These are phyloP conservation scores for Danio kyathit DNA, from an alignment of 2,797 vertebrate species.

Conservation along the genomic window DNA sequence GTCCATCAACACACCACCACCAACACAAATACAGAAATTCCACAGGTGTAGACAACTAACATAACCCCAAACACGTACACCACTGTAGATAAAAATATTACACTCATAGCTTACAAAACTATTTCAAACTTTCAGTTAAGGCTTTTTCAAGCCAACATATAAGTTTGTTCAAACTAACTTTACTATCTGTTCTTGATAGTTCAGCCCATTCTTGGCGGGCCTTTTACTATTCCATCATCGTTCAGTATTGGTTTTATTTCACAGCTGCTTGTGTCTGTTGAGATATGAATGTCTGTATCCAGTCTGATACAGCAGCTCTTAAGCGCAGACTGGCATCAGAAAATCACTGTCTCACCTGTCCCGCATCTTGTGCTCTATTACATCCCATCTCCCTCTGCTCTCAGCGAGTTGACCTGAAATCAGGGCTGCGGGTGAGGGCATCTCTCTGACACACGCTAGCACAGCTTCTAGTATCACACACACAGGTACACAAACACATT, in stretches of 20 bases:
- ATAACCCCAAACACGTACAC: too few species aligned
- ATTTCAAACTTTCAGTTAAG: too few species aligned
- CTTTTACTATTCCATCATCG: background rate
- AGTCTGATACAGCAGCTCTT: background rate
- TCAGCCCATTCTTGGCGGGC: too few species aligned
- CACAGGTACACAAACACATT: constrained; percentile 31
- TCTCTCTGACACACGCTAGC: constrained; percentile 38
- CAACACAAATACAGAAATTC: too few species aligned
- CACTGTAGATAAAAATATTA: too few species aligned
- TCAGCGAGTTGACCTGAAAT: constrained; percentile 41
- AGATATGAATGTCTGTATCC: background rate
- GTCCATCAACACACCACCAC: too few species aligned
- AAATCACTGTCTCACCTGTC: background rate
- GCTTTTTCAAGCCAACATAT: too few species aligned
- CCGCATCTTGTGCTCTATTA: background rate
- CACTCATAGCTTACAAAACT: too few species aligned
- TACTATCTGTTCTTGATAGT: too few species aligned
- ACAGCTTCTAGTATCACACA: constrained; percentile 25
- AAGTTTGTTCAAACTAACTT: too few species aligned
- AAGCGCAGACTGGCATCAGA: background rate
- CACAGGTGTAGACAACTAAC: too few species aligned
- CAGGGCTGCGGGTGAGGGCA: constrained; percentile 52
- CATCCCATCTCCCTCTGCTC: constrained; percentile 10
- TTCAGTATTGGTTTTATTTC: background rate
- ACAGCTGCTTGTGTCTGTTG: background rate